phyloP scores from a whole-genome alignment of 2,797 vertebrate species.

The Pantherophis alleghaniensis region DNA sequence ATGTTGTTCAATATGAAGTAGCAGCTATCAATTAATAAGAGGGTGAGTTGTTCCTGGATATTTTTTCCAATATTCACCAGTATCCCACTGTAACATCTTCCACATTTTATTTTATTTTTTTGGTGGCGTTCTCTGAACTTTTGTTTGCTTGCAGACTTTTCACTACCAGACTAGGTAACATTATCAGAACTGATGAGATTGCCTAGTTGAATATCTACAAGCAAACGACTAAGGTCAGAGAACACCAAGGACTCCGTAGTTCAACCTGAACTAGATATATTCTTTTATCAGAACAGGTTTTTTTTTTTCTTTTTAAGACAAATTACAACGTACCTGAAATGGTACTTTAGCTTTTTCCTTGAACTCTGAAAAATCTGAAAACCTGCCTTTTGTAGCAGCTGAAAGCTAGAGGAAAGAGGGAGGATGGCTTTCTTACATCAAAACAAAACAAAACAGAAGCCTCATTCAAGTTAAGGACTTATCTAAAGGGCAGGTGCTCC shows the following conservation, averaged over 20 bases:
- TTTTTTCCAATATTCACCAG: background rate
- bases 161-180: background rate
- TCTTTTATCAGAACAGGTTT: background rate
- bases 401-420: background rate
- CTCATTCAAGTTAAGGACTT: background rate
- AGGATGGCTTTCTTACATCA: background rate
- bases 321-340: background rate
- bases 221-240: background rate
- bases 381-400: background rate
- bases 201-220: background rate
- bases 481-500: background rate
- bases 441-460: background rate
- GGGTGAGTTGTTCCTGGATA: background rate
- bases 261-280: background rate
- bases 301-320: background rate
- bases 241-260: background rate
- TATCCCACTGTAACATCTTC: background rate
- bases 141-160: background rate
- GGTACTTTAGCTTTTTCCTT: background rate
- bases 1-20: background rate
- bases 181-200: background rate
- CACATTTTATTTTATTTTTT: background rate
- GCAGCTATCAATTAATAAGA: background rate
- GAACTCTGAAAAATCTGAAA: fast-evolving
- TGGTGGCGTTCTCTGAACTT: background rate